A percentile compares a stretch with the other conserved stretches of the same genome.
Evolutionary conservation across 2,888 invertebrate species (phyloP).

Genomic region (Drosophila quinaria): DNA sequence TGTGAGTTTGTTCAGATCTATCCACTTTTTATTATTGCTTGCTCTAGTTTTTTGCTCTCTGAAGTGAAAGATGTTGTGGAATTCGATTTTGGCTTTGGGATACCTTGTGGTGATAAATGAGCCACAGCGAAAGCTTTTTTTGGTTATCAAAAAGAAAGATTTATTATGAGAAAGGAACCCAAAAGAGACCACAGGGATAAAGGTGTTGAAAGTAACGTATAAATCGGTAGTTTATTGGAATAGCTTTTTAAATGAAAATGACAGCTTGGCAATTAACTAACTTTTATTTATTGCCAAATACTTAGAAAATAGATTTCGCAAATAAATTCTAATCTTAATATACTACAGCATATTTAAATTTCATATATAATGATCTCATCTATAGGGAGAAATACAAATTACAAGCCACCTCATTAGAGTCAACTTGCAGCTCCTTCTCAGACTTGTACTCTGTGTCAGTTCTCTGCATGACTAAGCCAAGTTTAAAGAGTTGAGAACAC

Average conservation of each 20-base stretch:
- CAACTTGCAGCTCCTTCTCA: slow-evolving; percentile 37
- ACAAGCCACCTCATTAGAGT: slow-evolving; percentile 61
- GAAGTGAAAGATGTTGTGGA: slow-evolving; percentile 52
- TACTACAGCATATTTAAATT: not conserved
- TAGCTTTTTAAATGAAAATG: not conserved
- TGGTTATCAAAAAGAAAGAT: slow-evolving; percentile 18
- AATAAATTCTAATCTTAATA: not conserved
- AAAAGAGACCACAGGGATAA: not conserved
- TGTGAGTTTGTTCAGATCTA: slow-evolving; percentile 22
- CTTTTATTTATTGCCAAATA: not conserved
- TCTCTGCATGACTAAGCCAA: slow-evolving; percentile 66
- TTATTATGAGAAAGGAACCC: slow-evolving; percentile 26
- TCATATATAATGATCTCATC: slow-evolving; percentile 11
- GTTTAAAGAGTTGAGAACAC: slow-evolving; percentile 27
- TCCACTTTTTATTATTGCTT: slow-evolving; percentile 45
- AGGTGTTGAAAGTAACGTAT: slow-evolving; percentile 2
- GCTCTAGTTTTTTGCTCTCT: slow-evolving; percentile 52
- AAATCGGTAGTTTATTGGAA: slow-evolving; percentile 10
- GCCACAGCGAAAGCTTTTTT: slow-evolving; percentile 59
- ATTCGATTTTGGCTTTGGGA: slow-evolving; percentile 23
- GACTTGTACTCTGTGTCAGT: slow-evolving; percentile 24
- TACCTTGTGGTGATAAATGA: slow-evolving; percentile 55
- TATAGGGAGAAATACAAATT: slow-evolving; percentile 6
- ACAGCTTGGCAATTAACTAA: slow-evolving; percentile 1
- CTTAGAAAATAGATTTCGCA: not conserved